These are phyloP conservation scores for Listrodromus nycthemerus DNA, from an alignment of 2,888 invertebrate species.

Conservation along the genomic window DNA sequence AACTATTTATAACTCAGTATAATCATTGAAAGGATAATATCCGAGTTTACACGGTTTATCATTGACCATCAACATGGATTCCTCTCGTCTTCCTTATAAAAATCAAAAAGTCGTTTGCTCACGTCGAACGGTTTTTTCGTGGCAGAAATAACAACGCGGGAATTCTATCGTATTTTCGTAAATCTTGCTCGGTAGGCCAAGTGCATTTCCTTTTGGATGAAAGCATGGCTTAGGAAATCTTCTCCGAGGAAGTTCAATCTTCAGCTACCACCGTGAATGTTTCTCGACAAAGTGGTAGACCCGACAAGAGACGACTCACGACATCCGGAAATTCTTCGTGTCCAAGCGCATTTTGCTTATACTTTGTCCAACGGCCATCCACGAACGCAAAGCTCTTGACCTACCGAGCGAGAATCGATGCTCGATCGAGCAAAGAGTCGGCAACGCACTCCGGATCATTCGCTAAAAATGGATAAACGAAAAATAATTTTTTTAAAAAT, in stretches of 20 bases:
- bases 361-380: neutral
- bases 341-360: neutral
- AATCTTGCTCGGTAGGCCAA: neutral
- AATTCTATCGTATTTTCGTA: neutral
- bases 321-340: too few species aligned
- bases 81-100: neutral
- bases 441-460: neutral
- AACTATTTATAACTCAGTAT: conserved; percentile 24
- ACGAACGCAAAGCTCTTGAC: neutral
- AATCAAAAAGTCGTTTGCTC: neutral
- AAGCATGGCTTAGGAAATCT: neutral
- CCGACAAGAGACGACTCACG: too few species aligned
- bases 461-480: neutral
- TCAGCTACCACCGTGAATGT: neutral
- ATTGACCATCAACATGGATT: neutral
- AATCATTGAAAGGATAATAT: conserved; percentile 5
- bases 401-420: neutral
- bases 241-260: too few species aligned
- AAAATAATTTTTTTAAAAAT: neutral
- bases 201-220: neutral
- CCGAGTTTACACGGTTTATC: neutral
- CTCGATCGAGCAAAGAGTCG: neutral
- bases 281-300: neutral
- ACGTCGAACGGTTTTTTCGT: neutral
- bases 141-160: neutral